A percentile compares a stretch with the other conserved stretches of the same genome.
Conservation (phyloP, 2,797 vertebrate genomes). For the Anabacerthia variegaticeps region DNA sequence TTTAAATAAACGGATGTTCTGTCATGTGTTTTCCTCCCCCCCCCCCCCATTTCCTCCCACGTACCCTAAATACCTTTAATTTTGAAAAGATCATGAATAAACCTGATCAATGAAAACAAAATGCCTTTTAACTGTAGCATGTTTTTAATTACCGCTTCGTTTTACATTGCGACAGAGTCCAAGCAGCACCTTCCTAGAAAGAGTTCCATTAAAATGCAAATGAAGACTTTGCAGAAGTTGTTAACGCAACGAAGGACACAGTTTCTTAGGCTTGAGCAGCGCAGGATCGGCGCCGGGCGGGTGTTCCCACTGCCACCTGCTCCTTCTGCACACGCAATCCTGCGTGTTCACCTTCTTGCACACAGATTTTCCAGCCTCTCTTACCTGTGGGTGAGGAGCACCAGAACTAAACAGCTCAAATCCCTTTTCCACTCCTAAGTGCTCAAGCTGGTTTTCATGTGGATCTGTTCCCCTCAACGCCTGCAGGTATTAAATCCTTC, state of each 20-base stretch:
- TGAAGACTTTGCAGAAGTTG: constrained; percentile 33
- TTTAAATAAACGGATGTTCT: constrained; percentile 6
- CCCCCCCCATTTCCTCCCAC: background rate
- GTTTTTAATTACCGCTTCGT: constrained; percentile 29
- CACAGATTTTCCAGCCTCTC: rapidly evolving
- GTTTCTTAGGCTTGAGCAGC: background rate
- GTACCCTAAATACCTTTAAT: background rate
- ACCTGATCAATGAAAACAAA: constrained; percentile 14
- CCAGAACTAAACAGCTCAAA: background rate
- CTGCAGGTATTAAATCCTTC: background rate
- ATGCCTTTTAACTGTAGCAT: background rate
- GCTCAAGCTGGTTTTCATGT: rapidly evolving
- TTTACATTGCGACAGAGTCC: background rate
- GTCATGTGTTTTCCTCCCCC: background rate
- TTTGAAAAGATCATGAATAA: background rate
- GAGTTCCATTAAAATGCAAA: constrained; percentile 61
- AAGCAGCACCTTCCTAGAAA: constrained; percentile 52
- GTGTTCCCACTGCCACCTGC: background rate
- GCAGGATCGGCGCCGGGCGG: rapidly evolving
- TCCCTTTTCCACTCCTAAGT: background rate
- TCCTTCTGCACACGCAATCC: rapidly evolving
- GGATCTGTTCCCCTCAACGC: rapidly evolving
- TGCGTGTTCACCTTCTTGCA: rapidly evolving
- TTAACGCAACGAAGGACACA: background rate
- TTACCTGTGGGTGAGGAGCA: background rate